Evolutionary conservation across 2,888 invertebrate genomes (phyloP).

Genomic region (Lasioglossum marginatum): DNA sequence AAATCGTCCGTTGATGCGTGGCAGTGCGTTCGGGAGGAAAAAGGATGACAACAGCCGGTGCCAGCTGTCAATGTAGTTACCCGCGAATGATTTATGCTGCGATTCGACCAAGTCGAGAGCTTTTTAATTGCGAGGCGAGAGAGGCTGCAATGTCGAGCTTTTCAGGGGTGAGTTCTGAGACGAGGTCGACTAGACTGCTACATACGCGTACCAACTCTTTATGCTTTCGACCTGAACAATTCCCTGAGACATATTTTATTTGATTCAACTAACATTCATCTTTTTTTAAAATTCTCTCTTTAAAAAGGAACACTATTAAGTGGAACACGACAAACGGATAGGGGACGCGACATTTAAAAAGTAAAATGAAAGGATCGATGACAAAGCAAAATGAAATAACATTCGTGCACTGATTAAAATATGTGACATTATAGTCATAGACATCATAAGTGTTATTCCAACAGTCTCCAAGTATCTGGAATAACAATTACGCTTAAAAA

Average conservation of each 20-base stretch:
- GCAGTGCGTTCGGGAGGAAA: not conserved
- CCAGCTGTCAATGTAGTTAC: constrained; percentile 26
- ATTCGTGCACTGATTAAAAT: not conserved
- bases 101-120: not conserved
- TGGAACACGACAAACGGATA: no score
- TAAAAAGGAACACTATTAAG: no score
- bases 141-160: not conserved
- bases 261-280: no score
- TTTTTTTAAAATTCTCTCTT: no score
- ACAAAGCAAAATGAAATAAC: not conserved
- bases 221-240: not conserved
- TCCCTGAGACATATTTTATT: not conserved
- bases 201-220: not conserved
- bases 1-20: constrained; percentile 36
- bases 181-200: no score
- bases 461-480: not conserved
- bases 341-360: no score
- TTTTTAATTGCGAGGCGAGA: constrained; percentile 33
- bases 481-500: not conserved
- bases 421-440: no score
- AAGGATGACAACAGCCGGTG: not conserved
- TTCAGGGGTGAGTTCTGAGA: not conserved
- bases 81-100: constrained; percentile 37
- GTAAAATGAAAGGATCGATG: not conserved
- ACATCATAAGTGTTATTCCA: not conserved